These are phyloP conservation scores for Phaedon cochleariae DNA, from an alignment of 2,888 invertebrate species.

Conservation along the genomic window DNA sequence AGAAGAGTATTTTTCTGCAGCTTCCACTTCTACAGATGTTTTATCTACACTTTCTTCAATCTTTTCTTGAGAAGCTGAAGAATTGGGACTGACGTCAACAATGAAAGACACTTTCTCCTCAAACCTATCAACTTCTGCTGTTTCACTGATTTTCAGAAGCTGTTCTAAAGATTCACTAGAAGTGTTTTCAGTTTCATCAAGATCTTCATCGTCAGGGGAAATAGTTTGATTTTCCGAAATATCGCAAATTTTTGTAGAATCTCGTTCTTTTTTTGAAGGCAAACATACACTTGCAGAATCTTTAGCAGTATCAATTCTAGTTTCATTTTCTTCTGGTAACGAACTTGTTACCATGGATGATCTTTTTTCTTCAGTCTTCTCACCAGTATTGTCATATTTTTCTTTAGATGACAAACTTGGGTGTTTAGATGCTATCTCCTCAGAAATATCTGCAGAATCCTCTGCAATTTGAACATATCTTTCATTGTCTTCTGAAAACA, in stretches of 20 bases:
- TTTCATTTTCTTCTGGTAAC: neutral
- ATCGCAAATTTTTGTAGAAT: neutral
- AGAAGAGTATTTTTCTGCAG: neutral
- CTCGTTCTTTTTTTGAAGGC: neutral
- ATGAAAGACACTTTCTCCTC: neutral
- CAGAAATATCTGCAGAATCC: neutral
- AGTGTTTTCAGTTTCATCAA: neutral
- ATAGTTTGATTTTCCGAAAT: neutral
- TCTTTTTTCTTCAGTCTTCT: neutral
- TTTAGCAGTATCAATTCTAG: neutral
- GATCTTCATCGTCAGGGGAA: neutral
- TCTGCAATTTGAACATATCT: too few relatives aligned
- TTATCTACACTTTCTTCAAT: neutral
- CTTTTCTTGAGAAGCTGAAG: neutral
- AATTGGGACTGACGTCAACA: neutral
- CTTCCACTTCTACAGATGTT: too few relatives aligned
- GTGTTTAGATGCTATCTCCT: neutral
- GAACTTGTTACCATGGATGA: neutral
- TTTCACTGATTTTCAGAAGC: conserved; percentile 10
- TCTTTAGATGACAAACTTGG: too few relatives aligned
- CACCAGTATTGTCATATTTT: neutral
- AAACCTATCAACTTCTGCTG: neutral
- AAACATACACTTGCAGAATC: neutral
- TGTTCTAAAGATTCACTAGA: conserved; percentile 11
- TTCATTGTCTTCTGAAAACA: neutral